Percentiles rank a stretch among this genome's conserved stretches.
phyloP scores from a whole-genome alignment of 2,888 invertebrate genomes.

The Galerucella nymphaeae region DNA sequence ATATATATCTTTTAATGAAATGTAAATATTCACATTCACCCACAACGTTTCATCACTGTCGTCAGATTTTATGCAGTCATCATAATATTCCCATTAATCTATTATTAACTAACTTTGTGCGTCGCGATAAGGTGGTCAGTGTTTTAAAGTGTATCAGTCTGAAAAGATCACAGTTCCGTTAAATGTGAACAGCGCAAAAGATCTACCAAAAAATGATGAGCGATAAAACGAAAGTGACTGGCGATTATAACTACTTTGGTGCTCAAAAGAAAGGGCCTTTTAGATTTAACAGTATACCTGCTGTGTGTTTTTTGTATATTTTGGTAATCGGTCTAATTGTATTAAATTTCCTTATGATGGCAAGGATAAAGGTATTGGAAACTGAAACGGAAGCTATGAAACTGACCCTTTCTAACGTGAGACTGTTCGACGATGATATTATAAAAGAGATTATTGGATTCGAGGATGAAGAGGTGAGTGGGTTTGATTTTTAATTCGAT shows the following conservation, averaged over 20 bases:
- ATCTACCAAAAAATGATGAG: constrained; percentile 25
- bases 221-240: constrained; percentile 21
- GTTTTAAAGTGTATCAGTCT: constrained; percentile 33
- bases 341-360: constrained; percentile 27
- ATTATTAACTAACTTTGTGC: constrained; percentile 31
- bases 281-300: constrained; percentile 18
- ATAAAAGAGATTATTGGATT: constrained; percentile 31
- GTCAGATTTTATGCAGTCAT: constrained; percentile 26
- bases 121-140: constrained; percentile 38
- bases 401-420: constrained; percentile 29
- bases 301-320: constrained; percentile 30
- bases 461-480: constrained; percentile 41
- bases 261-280: constrained; percentile 20
- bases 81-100: constrained; percentile 17
- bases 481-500: not conserved
- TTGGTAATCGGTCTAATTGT: constrained; percentile 30
- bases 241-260: constrained; percentile 23
- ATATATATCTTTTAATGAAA: not conserved
- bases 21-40: constrained; percentile 18
- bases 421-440: constrained; percentile 29
- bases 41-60: not conserved
- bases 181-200: constrained; percentile 26
- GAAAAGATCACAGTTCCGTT: constrained; percentile 31
- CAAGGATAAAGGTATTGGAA: constrained; percentile 34
- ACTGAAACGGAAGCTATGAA: constrained; percentile 36